Evolutionary conservation across 30 jellyfish, hydroid and myxozoan species (phyloP).

Genomic region (Chironex yamaguchii): DNA sequence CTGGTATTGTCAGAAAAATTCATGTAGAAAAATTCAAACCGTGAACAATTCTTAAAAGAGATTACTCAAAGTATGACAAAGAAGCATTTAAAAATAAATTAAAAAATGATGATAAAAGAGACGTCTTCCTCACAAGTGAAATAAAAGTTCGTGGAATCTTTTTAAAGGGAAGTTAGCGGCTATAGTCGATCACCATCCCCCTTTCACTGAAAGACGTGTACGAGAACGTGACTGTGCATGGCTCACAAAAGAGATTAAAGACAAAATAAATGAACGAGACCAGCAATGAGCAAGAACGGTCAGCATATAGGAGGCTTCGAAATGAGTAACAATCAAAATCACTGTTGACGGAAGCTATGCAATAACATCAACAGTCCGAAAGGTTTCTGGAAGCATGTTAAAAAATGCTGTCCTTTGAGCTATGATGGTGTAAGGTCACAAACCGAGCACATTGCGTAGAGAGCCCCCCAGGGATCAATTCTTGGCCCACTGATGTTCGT

Average conservation of each 20-base stretch:
- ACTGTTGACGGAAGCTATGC: too few species aligned
- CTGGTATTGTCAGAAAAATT: conserved; percentile 65
- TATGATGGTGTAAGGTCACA: conserved; percentile 15
- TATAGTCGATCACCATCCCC: conserved; percentile 42
- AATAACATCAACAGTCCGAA: conserved; percentile 25
- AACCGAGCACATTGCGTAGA: conserved; percentile 67
- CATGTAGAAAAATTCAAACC: conserved; percentile 57
- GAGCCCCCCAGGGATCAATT: conserved; percentile 68
- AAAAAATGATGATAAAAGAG: conserved; percentile 42
- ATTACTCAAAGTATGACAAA: conserved; percentile 69
- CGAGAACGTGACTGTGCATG: conserved; percentile 67
- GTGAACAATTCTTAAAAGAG: conserved; percentile 32
- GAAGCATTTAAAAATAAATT: conserved; percentile 54
- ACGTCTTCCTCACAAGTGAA: conserved; percentile 44
- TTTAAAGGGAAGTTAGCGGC: conserved; percentile 44
- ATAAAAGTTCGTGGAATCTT: conserved; percentile 63
- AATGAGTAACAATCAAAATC: conserved; percentile 39
- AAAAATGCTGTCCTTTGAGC: conserved; percentile 49
- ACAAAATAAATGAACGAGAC: conserved; percentile 42
- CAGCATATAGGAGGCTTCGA: conserved; percentile 54
- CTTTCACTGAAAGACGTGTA: conserved; percentile 21
- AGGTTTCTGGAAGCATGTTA: conserved; percentile 69
- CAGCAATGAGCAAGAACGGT: conserved; percentile 35
- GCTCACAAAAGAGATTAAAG: conserved; percentile 67
- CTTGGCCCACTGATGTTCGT: conserved; percentile 60